Conservation (phyloP, 2,113 vertebrate genomes). For the Dromas ardeola region DNA sequence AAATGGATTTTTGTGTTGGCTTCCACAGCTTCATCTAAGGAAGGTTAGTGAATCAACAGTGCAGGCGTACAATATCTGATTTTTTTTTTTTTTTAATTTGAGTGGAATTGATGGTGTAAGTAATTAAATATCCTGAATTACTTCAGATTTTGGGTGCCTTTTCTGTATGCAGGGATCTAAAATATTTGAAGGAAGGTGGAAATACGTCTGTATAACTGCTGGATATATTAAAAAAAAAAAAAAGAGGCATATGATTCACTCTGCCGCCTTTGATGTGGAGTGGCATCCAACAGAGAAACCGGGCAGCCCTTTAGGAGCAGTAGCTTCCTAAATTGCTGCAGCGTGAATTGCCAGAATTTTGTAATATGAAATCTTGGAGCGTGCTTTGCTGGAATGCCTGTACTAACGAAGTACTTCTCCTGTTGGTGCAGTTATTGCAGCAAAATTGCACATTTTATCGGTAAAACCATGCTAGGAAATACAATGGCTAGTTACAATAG, state of each 20-base stretch:
- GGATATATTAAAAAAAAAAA: background rate
- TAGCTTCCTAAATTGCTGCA: background rate
- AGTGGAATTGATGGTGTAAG: background rate
- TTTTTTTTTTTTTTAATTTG: background rate
- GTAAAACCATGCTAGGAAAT: background rate
- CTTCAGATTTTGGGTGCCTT: background rate
- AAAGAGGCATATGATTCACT: fast-evolving
- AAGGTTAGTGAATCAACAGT: slow-evolving; percentile 73
- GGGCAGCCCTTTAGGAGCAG: background rate
- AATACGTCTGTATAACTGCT: background rate
- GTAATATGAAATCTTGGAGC: background rate
- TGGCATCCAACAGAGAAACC: background rate
- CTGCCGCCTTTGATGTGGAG: background rate
- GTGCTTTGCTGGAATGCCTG: background rate
- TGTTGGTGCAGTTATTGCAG: background rate
- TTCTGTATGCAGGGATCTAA: background rate
- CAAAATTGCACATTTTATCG: background rate
- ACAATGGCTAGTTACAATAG: background rate
- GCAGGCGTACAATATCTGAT: background rate
- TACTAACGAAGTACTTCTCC: background rate
- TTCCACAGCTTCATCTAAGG: slow-evolving; percentile 84
- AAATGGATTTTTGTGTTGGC: slow-evolving; percentile 92
- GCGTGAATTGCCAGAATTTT: background rate
- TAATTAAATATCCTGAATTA: background rate
- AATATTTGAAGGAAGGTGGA: background rate